A percentile compares a stretch with the other conserved stretches of the same genome.
These are phyloP conservation scores for Fulica atra DNA, from an alignment of 2,113 vertebrate genomes.

Conservation along the genomic window DNA sequence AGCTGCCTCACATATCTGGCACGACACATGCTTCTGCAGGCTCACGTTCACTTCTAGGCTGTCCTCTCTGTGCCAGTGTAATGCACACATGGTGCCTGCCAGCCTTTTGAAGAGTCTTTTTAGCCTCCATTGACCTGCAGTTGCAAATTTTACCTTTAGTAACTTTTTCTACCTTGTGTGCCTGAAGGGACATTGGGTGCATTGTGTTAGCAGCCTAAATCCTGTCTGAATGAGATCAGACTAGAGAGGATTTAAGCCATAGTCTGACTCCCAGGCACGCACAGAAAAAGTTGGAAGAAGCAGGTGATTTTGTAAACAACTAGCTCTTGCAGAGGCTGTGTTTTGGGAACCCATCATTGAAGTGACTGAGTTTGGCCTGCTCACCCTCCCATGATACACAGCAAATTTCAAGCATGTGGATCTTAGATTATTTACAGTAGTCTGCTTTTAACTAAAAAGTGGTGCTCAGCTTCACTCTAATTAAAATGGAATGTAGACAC, in stretches of 20 bases:
- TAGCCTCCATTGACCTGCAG: not conserved
- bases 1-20: not conserved
- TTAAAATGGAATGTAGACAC: not conserved
- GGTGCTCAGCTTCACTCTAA: not conserved
- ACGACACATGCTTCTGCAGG: not conserved
- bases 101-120: not conserved
- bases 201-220: not conserved
- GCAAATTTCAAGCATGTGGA: not conserved
- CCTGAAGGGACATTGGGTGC: not conserved
- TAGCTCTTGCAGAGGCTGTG: not conserved
- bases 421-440: not conserved
- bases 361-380: not conserved
- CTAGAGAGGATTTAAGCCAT: not conserved
- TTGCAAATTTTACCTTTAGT: not conserved
- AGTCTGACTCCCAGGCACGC: not conserved
- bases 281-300: not conserved
- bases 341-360: not conserved
- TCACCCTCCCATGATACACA: not conserved
- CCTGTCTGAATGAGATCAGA: not conserved
- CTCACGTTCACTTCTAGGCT: not conserved
- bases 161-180: not conserved
- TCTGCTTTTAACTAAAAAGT: not conserved
- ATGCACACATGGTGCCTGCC: rapidly evolving
- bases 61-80: not conserved
- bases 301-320: conserved; percentile 11